Base-by-base conservation (phyloP, 2,113 vertebrate genomes). In the Chaenocephalus aceratus region DNA sequence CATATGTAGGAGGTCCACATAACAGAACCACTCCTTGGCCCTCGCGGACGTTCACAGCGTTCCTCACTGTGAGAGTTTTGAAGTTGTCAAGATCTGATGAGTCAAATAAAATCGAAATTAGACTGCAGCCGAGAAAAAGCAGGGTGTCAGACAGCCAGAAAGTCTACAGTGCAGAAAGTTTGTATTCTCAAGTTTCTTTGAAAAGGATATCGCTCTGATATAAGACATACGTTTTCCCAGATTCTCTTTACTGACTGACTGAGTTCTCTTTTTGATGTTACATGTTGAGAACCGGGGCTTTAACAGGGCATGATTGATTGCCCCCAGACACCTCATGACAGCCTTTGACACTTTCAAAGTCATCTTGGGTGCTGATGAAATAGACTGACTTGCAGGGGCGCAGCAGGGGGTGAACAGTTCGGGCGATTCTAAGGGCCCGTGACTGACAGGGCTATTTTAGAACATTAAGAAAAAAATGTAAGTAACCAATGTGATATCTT, bases 1-100 rank as follows among this genome's bases (percentile, higher is more conserved):
- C 95, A 85, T 97, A 94, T 6, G 95, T 89, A 0, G 96, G 93
- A 0, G 96, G 96, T 11, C 98, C 97, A 0, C 98, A 99, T 49
- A 99, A 88, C 79, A 99, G 92, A 85, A 99, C 97, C 0, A 99
- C 97, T 0, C 98, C 98, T 91, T 99, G 98, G 49, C 98, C 97
- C 86, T 98, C 97, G 0, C 97, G 96, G 52, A 98, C 97, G 0
- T 97, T 98, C 53, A 99, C 98, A 0, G 96, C 93, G 13, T 94
- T 98, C 87, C 97, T 95, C 85, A 90, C 95, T 23, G 92, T 94
- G 69, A 95, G 97, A 6, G 78, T 95, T 94, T 95, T 96, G 88
- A 97, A 95, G 92, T 92, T 96, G 61, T 99, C 97, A 2, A 95
- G 94, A 89, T 97, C 97, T 99, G 92, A 59, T 80, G 66, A 87